Percentiles rank a stretch among this genome's conserved stretches.
These are phyloP conservation scores for Setipinna tenuifilis DNA, from an alignment of 2,797 vertebrate genomes.

Conservation along the genomic window DNA sequence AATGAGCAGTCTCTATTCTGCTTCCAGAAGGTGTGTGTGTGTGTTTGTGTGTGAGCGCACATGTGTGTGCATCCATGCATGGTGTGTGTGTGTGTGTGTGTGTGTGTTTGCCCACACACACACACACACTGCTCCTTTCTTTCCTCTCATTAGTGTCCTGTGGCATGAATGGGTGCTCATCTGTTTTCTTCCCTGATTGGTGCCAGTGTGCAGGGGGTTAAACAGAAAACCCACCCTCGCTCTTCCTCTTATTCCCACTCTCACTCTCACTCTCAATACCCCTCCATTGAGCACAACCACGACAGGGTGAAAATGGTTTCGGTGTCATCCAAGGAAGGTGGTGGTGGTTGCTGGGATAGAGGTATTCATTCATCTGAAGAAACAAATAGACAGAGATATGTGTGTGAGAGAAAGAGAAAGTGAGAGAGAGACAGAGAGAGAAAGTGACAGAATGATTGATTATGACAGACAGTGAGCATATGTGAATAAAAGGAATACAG, in stretches of 20 bases:
- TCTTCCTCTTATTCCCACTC: background rate
- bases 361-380: background rate
- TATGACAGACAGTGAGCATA: background rate
- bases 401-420: background rate
- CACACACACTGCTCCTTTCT: background rate
- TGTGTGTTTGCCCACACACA: background rate
- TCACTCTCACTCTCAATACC: background rate
- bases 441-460: background rate
- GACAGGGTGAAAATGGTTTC: background rate
- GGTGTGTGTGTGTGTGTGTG: background rate
- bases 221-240: background rate
- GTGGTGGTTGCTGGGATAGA: background rate
- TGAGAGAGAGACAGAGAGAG: background rate
- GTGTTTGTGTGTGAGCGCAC: background rate
- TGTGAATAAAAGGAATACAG: too few relatives aligned
- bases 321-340: background rate
- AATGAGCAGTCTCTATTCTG: background rate
- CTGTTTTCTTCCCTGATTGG: background rate
- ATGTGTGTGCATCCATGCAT: background rate
- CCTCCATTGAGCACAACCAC: background rate
- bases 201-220: background rate
- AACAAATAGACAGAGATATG: background rate
- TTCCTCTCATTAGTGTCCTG: background rate
- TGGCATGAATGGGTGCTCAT: background rate
- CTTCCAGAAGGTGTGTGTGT: background rate